A percentile compares a stretch with the other conserved stretches of the same genome.
Evolutionary conservation across 2,888 invertebrate genomes (phyloP).

Genomic region (Dynastes hyllus): DNA sequence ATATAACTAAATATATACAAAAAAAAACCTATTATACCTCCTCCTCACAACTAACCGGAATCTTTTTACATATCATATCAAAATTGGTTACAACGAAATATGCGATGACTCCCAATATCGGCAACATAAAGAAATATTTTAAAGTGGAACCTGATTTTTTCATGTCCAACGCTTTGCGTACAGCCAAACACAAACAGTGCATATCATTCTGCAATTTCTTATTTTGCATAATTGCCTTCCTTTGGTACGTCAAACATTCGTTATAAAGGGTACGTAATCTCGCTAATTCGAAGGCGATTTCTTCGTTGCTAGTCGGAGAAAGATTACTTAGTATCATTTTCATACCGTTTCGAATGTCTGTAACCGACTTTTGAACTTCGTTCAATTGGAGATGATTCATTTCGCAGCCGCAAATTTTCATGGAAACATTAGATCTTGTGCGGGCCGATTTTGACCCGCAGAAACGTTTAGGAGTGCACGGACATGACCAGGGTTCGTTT

Average conservation of each 20-base stretch:
- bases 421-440: constrained; percentile 23
- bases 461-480: constrained; percentile 2
- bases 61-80: constrained; percentile 21
- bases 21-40: background rate
- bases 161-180: constrained; percentile 21
- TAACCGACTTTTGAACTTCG: constrained; percentile 38
- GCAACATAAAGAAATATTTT: constrained; percentile 44
- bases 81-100: constrained; percentile 34
- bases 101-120: constrained; percentile 20
- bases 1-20: background rate
- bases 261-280: constrained; percentile 15
- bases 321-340: constrained; percentile 35
- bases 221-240: constrained; percentile 31
- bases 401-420: constrained; percentile 36
- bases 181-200: constrained; percentile 15
- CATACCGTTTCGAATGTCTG: constrained; percentile 37
- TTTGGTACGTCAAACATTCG: constrained; percentile 25
- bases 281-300: constrained; percentile 24
- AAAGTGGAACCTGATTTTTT: constrained; percentile 28
- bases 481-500: constrained; percentile 28
- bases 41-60: constrained; percentile 19
- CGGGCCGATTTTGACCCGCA: constrained; percentile 1
- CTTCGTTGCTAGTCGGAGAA: constrained; percentile 24
- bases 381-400: constrained; percentile 37
- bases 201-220: constrained; percentile 44